Percentiles rank a stretch among this genome's conserved stretches.
Conservation (phyloP, 2,888 invertebrate genomes). For the Cylindroiulus punctatus region DNA sequence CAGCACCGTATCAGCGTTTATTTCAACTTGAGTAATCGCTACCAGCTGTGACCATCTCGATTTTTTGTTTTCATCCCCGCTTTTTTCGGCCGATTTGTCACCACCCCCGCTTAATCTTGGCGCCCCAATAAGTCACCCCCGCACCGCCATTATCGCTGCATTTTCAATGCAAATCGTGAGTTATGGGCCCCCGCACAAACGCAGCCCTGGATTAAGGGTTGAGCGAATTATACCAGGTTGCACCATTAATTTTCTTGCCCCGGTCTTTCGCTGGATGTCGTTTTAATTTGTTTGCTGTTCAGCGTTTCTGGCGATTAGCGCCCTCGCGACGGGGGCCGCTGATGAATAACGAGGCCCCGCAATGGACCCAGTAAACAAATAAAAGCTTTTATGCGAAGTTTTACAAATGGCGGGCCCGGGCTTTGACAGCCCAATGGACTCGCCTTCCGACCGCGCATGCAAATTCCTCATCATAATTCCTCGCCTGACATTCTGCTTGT, state of each 20-base stretch:
- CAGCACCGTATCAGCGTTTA: not conserved
- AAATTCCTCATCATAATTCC: slow-evolving; percentile 13
- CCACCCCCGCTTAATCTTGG: not conserved
- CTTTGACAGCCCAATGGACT: not conserved
- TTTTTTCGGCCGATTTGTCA: slow-evolving; percentile 31
- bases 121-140: not conserved
- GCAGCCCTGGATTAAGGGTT: not conserved
- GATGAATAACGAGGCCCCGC: slow-evolving; percentile 4
- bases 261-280: not conserved
- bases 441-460: not conserved
- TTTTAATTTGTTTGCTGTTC: slow-evolving; percentile 24
- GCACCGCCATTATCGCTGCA: not conserved
- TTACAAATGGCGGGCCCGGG: slow-evolving; percentile 15
- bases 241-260: slow-evolving; percentile 10
- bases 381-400: slow-evolving; percentile 8
- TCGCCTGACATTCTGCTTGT: slow-evolving; percentile 16
- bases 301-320: not conserved
- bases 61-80: not conserved
- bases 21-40: not conserved
- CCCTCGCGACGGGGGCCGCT: not conserved
- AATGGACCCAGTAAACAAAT: slow-evolving; percentile 7
- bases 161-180: slow-evolving; percentile 20
- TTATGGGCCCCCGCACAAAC: not conserved
- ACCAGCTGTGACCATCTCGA: not conserved
- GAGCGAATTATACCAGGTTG: slow-evolving; percentile 11